A percentile compares a stretch with the other conserved stretches of the same genome.
phyloP scores from a whole-genome alignment of 2,113 vertebrate genomes.

The Dasyurus viverrinus region DNA sequence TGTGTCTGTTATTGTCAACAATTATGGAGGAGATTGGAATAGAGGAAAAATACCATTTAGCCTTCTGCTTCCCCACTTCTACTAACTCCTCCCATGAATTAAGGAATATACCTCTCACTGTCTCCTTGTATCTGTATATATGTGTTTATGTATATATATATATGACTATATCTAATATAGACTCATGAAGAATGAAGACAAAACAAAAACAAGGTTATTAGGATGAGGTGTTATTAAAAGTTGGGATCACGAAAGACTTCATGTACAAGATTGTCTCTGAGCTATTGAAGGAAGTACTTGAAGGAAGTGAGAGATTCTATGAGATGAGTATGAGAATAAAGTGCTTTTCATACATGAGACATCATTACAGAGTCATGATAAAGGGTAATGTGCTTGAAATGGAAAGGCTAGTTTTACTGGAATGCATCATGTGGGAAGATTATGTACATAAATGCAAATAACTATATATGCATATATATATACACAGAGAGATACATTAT shows the following conservation, averaged over 20 bases:
- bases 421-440: not conserved
- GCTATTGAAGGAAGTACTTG: not conserved
- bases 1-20: slow-evolving; percentile 1
- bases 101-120: not conserved
- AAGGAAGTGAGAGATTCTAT: not conserved
- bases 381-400: not conserved
- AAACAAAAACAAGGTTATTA: not conserved
- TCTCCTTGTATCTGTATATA: not conserved
- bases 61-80: no score
- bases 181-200: not conserved
- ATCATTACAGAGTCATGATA: not conserved
- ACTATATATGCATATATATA: no score
- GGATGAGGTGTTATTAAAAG: not conserved
- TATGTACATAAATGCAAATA: no score
- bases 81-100: no score
- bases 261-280: not conserved
- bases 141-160: not conserved
- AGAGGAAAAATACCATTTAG: not conserved
- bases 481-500: no score
- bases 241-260: not conserved
- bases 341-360: not conserved
- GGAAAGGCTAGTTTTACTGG: not conserved
- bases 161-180: not conserved
- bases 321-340: not conserved
- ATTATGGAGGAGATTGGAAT: not conserved